Evolutionary conservation across 2,888 invertebrate species (phyloP).

Genomic region (Frankliniella intonsa): DNA sequence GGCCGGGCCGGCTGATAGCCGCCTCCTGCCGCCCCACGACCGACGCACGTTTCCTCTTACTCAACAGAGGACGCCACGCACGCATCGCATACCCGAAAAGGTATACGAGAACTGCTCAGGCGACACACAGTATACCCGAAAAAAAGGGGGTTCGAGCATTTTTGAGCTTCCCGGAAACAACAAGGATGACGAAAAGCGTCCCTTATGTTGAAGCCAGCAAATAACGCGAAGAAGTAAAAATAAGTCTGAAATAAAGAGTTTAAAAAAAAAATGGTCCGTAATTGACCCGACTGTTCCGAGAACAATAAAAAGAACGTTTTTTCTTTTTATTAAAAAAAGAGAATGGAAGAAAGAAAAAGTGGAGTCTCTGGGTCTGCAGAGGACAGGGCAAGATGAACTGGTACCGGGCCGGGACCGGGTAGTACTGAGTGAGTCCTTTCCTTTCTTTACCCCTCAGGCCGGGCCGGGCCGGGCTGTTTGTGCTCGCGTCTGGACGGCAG

Average conservation of each 20-base stretch:
- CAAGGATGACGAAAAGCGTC: slow-evolving; percentile 7
- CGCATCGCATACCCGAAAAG: no score
- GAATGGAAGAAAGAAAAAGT: not conserved
- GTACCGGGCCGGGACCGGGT: no score
- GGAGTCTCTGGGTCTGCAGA: no score
- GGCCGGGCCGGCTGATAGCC: no score
- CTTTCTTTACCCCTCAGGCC: not conserved
- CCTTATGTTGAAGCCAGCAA: not conserved
- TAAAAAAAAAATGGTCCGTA: not conserved
- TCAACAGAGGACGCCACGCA: no score
- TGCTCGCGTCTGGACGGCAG: not conserved
- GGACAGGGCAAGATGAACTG: no score
- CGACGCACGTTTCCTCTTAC: no score
- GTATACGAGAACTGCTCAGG: no score
- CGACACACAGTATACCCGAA: no score
- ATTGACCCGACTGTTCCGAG: slow-evolving; percentile 12
- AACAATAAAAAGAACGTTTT: not conserved
- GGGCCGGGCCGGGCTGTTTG: not conserved
- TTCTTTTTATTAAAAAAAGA: no score
- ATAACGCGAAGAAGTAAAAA: not conserved
- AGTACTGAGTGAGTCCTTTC: no score
- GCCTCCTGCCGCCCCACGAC: no score
- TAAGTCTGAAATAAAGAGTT: not conserved
- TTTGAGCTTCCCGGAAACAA: slow-evolving; percentile 9
- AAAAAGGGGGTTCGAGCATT: not conserved